Evolutionary conservation across 2,888 invertebrate species (phyloP).

Genomic region (Machimus atricapillus): DNA sequence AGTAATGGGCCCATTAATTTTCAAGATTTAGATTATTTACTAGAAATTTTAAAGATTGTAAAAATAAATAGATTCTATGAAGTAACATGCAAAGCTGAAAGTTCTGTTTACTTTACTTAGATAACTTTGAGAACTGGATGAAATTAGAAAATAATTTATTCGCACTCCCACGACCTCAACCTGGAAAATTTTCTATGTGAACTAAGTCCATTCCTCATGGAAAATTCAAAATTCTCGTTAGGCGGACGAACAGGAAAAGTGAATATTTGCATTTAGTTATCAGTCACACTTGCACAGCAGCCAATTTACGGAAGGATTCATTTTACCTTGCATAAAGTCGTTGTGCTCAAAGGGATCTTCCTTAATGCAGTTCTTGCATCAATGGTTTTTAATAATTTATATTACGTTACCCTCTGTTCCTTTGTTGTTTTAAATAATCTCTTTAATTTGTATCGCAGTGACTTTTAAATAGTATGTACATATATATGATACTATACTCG

Average conservation of each 20-base stretch:
- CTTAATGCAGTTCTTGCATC: neutral
- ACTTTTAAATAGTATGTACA: too few species aligned
- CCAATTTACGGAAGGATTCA: neutral
- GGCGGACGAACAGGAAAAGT: neutral
- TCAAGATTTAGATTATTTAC: neutral
- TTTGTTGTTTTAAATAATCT: neutral
- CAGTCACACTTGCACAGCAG: neutral
- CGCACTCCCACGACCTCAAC: neutral
- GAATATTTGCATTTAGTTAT: neutral
- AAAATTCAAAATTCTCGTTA: neutral
- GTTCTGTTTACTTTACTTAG: neutral
- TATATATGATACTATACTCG: too few species aligned
- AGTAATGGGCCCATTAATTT: neutral
- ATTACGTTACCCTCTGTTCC: neutral
- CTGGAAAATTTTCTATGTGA: neutral
- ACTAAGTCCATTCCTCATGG: neutral
- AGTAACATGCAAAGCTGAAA: neutral
- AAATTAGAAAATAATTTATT: neutral
- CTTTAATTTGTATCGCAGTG: too few species aligned
- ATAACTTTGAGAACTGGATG: neutral
- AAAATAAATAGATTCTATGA: neutral
- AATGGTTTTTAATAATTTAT: neutral
- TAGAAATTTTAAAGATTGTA: neutral
- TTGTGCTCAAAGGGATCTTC: neutral
- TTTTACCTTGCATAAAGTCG: neutral